Conservation (phyloP, 2,888 invertebrate genomes). For the Acronicta aceris region DNA sequence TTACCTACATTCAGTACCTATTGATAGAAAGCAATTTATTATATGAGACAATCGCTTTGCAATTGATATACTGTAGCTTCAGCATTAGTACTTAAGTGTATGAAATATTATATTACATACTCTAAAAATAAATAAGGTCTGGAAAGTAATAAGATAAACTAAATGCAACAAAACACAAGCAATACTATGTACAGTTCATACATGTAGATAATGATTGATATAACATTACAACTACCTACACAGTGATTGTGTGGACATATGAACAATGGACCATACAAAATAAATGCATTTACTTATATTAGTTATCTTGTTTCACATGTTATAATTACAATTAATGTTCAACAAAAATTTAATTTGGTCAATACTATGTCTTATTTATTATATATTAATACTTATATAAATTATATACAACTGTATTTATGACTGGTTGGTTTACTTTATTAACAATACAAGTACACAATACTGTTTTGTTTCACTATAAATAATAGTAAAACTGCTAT, state of each 20-base stretch:
- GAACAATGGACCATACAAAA: background rate
- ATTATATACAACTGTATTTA: too few species aligned
- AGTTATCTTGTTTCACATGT: background rate
- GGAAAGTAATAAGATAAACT: constrained; percentile 30
- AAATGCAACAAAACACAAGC: constrained; percentile 8
- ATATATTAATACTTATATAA: too few species aligned
- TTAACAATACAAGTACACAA: too few species aligned
- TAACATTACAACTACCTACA: background rate
- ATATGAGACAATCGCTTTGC: constrained; percentile 38
- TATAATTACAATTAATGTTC: background rate
- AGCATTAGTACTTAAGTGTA: background rate
- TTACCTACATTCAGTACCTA: background rate
- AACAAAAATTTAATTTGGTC: background rate
- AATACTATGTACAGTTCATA: constrained; percentile 9
- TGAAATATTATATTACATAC: constrained; percentile 7
- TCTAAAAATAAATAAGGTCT: constrained; percentile 17
- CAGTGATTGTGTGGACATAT: constrained; percentile 1
- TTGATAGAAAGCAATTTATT: background rate
- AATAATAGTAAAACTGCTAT: too few species aligned
- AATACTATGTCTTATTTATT: too few species aligned
- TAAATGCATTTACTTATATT: background rate
- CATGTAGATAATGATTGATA: constrained; percentile 25
- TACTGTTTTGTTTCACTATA: too few species aligned
- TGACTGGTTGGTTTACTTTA: too few species aligned
- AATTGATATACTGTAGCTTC: constrained; percentile 13